Evolutionary conservation across 1,140 invertebrate genomes (phyloP).

Genomic region (Penaeus vannamei): DNA sequence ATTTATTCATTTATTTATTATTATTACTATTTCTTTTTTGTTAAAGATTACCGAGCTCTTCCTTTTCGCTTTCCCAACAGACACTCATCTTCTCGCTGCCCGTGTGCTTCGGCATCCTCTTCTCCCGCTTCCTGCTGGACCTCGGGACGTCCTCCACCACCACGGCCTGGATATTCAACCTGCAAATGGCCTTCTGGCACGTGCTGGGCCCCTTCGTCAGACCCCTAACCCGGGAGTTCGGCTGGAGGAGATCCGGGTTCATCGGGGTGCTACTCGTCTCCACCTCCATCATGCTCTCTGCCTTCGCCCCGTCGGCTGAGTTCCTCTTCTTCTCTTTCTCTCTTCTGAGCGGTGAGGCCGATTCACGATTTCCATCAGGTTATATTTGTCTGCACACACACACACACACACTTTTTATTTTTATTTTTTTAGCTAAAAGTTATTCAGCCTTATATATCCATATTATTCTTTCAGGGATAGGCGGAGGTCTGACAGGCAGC

Average conservation of each 20-base stretch:
- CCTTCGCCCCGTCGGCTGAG: slow-evolving; percentile 35
- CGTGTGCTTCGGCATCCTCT: slow-evolving; percentile 30
- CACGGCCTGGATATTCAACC: slow-evolving; percentile 23
- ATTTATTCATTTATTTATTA: too few species aligned
- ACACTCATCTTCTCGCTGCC: too few species aligned
- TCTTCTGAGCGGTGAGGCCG: background rate
- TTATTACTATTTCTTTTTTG: too few species aligned
- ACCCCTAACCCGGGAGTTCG: background rate
- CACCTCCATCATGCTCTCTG: background rate
- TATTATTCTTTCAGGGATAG: background rate
- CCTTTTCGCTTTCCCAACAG: too few species aligned
- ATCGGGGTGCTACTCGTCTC: background rate
- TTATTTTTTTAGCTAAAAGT: too few species aligned
- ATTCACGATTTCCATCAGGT: background rate
- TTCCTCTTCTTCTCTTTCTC: slow-evolving; percentile 20
- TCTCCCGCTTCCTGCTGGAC: slow-evolving; percentile 33
- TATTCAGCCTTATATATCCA: too few species aligned
- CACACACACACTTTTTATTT: too few species aligned
- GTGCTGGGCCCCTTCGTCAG: background rate
- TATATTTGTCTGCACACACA: background rate
- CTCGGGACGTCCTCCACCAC: slow-evolving; percentile 12
- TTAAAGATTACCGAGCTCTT: too few species aligned
- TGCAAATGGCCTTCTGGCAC: background rate
- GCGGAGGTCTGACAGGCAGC: slow-evolving; percentile 59
- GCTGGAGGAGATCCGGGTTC: slow-evolving; percentile 1